These are phyloP conservation scores for Grus americana DNA, from an alignment of 2,113 vertebrate genomes.

Conservation along the genomic window DNA sequence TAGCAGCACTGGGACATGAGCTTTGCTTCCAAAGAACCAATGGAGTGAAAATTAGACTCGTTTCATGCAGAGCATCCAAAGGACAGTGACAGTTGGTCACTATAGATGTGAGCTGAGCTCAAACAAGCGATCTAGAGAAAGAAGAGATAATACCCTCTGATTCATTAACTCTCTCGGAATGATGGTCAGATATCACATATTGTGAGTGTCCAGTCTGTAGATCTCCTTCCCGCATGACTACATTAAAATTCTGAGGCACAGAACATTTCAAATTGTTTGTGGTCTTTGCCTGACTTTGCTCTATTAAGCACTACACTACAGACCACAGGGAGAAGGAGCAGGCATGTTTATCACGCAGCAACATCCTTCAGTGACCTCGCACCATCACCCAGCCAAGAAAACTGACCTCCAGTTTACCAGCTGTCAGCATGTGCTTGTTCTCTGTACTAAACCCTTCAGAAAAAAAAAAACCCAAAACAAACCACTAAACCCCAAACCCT, in stretches of 20 bases:
- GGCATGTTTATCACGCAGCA: not conserved
- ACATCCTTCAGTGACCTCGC: not conserved
- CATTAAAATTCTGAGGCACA: not conserved
- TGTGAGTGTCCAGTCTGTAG: not conserved
- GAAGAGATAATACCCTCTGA: not conserved
- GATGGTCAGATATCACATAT: not conserved
- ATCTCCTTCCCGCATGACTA: not conserved
- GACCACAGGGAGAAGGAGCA: not conserved
- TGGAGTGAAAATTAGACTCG: not conserved
- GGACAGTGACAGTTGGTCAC: not conserved
- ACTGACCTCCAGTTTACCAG: not conserved
- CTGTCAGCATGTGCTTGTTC: not conserved
- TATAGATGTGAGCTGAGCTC: not conserved
- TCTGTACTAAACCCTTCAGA: not conserved
- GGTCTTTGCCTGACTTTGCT: not conserved
- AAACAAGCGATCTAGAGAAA: not conserved
- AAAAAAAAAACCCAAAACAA: not conserved
- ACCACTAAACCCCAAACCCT: not conserved
- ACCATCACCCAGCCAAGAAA: not conserved
- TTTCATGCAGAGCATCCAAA: not conserved
- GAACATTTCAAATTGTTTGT: not conserved
- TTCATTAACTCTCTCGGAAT: not conserved
- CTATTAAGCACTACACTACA: not conserved
- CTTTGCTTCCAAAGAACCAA: not conserved
- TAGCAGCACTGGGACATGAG: not conserved